phyloP scores from a whole-genome alignment of 92 coral and sea anemone species.

The Porites rus region DNA sequence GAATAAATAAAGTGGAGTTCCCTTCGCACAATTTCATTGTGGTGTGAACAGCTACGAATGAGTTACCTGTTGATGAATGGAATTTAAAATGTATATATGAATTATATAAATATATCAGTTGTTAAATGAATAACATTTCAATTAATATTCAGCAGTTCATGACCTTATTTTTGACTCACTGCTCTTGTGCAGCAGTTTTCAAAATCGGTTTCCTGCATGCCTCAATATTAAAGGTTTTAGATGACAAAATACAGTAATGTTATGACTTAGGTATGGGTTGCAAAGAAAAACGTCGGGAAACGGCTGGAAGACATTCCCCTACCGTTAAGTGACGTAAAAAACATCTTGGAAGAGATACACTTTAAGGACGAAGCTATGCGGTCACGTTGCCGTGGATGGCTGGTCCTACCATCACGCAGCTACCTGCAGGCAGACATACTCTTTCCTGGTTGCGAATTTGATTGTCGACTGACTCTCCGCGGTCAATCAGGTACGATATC shows the following conservation, averaged over 20 bases:
- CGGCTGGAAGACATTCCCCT: neutral
- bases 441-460: slow-evolving; percentile 21
- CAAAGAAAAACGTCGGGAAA: neutral
- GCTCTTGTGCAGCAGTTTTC: neutral
- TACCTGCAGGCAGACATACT: slow-evolving; percentile 17
- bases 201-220: neutral
- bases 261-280: no score
- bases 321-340: slow-evolving; percentile 26
- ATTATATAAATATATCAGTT: no score
- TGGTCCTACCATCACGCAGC: neutral
- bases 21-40: no score
- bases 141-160: no score
- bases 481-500: slow-evolving; percentile 5
- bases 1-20: no score
- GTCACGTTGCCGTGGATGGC: slow-evolving; percentile 19
- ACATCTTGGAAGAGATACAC: slow-evolving; percentile 5
- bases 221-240: no score
- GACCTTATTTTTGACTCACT: neutral
- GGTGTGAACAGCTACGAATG: no score
- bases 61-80: no score
- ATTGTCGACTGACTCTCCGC: slow-evolving; percentile 12
- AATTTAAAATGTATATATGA: no score
- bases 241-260: neutral
- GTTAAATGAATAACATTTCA: no score
- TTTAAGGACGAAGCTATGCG: neutral